Percentiles rank a stretch among this genome's conserved stretches.
These are phyloP conservation scores for Perizoma flavofasciatum DNA, from an alignment of 2,888 invertebrate genomes.

Conservation along the genomic window DNA sequence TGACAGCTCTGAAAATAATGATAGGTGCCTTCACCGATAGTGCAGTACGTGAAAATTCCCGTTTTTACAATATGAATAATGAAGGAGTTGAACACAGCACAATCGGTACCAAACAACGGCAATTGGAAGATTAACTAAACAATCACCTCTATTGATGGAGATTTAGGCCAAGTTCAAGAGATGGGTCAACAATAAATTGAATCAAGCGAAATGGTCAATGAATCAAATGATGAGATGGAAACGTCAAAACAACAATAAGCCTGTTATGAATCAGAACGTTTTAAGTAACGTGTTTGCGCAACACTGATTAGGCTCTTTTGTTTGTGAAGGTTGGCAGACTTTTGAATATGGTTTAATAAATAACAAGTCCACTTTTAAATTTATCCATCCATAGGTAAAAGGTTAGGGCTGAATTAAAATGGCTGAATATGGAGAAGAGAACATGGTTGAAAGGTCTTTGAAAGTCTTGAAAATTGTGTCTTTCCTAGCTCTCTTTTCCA, in stretches of 20 bases:
- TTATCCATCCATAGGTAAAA: background rate
- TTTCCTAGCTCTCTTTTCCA: no score
- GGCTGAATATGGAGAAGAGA: no score
- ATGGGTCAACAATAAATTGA: constrained; percentile 42
- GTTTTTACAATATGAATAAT: no score
- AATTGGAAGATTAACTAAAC: constrained; percentile 8
- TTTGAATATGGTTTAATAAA: background rate
- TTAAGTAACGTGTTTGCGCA: constrained; percentile 33
- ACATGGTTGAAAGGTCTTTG: no score
- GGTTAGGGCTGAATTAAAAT: no score
- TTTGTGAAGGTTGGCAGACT: constrained; percentile 11
- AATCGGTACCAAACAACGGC: constrained; percentile 2
- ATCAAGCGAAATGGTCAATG: constrained; percentile 26
- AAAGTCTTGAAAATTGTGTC: no score
- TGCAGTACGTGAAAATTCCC: no score
- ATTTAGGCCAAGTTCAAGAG: constrained; percentile 33
- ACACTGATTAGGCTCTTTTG: constrained; percentile 15
- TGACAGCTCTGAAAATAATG: no score
- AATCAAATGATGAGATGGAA: constrained; percentile 29
- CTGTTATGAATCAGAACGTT: constrained; percentile 40
- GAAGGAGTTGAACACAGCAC: constrained; percentile 5
- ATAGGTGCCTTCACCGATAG: no score
- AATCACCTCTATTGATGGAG: constrained; percentile 16
- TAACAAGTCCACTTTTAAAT: no score
- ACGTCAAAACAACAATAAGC: constrained; percentile 44